These are phyloP conservation scores for Nipponia nippon DNA, from an alignment of 2,113 vertebrate genomes.

Conservation along the genomic window DNA sequence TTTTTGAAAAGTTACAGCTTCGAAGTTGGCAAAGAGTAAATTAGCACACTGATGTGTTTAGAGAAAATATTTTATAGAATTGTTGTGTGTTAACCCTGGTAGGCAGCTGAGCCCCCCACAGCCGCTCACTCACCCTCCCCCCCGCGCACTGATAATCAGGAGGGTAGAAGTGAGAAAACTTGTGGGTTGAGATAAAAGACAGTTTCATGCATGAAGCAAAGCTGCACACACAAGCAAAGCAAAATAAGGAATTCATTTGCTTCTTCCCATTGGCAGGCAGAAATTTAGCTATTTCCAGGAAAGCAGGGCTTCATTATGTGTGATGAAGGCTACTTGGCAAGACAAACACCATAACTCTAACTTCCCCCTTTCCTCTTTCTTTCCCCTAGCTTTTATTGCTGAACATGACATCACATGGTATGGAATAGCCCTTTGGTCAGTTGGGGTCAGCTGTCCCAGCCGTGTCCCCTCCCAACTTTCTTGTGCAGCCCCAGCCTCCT, in stretches of 20 bases:
- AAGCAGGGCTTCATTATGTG: background rate
- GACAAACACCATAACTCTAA: background rate
- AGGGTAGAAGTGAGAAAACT: background rate
- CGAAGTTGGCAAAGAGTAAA: background rate
- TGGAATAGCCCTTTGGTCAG: background rate
- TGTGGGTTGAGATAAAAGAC: background rate
- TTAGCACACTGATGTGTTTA: background rate
- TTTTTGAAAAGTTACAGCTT: background rate
- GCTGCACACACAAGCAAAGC: background rate
- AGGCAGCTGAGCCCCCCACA: background rate
- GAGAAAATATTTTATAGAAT: background rate
- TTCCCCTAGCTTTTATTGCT: background rate
- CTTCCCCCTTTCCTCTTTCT: background rate
- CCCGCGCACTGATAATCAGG: background rate
- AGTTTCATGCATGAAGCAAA: background rate
- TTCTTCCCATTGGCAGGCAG: background rate
- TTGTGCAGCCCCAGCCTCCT: background rate
- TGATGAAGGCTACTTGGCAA: background rate
- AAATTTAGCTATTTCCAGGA: background rate
- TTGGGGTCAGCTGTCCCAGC: background rate
- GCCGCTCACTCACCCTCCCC: fast-evolving
- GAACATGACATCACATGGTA: fast-evolving
- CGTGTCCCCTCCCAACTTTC: background rate
- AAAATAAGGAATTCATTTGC: background rate
- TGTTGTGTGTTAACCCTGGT: background rate